Base-by-base conservation (phyloP, 2,797 vertebrate genomes). In the Darevskia mixta region DNA sequence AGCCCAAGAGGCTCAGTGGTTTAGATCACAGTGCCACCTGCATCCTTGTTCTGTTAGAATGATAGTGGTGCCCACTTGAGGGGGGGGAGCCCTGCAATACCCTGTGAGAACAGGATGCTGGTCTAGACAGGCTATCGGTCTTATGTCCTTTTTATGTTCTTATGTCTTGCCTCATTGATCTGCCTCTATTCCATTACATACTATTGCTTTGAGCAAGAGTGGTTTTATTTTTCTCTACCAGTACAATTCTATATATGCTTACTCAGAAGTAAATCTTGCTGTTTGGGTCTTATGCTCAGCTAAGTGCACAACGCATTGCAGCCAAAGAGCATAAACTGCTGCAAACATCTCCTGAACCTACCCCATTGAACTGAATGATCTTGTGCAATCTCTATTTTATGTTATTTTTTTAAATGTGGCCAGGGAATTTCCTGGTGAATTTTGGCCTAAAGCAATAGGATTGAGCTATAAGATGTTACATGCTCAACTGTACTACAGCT, bases 401-500 rank as follows among this genome's bases (percentile, higher is more conserved):
- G 49, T 15, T 49, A 4, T 81, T 84, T 15, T 49, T 45, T 83
- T 55, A 32, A 72, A 67, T 7, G 69, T 11, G 29, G 29, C n/a
- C 11, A 23, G 43, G 25, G 43, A 79, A 45, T 20, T 67, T 86
- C 29, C 43, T 67, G 4, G 41, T 67, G 32, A 78, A 75, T 64
- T 75, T 66, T 76, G 38, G 2, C 8, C 77, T 86, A 49, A 83
- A 71, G 41, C 18, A 38, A 69, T 89, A 79, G 91, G 1, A 86
- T 13, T 69, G 80, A 80, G 32, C 61, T 0, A 0, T 73, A 80
- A 49, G 88, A 73, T 27, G 86, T 72, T 72, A 90, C 94, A 93
- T 73, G 41, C 43, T 85, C 79, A 27, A 27, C 82, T 89, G 23
- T 91, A 61, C 83, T 93, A 86, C 71, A 83, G 89, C 3, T 89